A percentile compares a stretch with the other conserved stretches of the same genome.
These are phyloP conservation scores for Miichthys miiuy DNA, from an alignment of 2,797 vertebrate species.

Conservation along the genomic window DNA sequence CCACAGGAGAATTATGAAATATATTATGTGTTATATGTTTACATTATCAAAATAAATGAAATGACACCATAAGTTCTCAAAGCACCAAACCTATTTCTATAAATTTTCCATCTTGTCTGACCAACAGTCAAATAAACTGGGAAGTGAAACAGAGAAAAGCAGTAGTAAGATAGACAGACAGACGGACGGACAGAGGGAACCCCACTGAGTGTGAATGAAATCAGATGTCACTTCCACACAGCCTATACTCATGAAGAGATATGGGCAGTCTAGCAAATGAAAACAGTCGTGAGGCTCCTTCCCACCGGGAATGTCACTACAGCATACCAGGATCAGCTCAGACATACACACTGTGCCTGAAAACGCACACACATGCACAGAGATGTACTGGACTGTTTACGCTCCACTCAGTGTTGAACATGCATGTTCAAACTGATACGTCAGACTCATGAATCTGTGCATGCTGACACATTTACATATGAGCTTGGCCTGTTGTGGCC, in stretches of 20 bases:
- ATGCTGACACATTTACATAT: constrained; percentile 81
- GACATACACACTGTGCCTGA: constrained; percentile 49
- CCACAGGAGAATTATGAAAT: constrained; percentile 25
- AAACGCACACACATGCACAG: constrained; percentile 44
- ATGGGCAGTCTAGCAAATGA: constrained; percentile 64
- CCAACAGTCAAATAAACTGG: background rate
- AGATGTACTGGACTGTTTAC: constrained; percentile 54
- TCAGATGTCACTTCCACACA: constrained; percentile 64
- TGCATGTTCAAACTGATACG: constrained; percentile 78
- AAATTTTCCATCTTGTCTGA: background rate
- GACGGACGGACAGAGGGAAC: constrained; percentile 32
- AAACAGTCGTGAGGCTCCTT: constrained; percentile 79
- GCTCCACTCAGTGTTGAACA: constrained; percentile 70
- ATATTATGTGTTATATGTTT: no score
- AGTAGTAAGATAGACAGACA: constrained; percentile 8
- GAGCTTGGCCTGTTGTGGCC: constrained; percentile 57
- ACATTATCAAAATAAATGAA: background rate
- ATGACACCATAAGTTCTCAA: background rate
- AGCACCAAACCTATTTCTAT: background rate
- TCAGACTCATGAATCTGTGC: constrained; percentile 63
- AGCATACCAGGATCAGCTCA: constrained; percentile 63
- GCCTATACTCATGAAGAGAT: constrained; percentile 56
- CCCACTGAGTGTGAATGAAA: constrained; percentile 52
- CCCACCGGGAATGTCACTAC: constrained; percentile 85
- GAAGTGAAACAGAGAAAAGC: constrained; percentile 25